These are phyloP conservation scores for Teleogryllus oceanicus DNA, from an alignment of 2,888 invertebrate genomes.

Conservation along the genomic window DNA sequence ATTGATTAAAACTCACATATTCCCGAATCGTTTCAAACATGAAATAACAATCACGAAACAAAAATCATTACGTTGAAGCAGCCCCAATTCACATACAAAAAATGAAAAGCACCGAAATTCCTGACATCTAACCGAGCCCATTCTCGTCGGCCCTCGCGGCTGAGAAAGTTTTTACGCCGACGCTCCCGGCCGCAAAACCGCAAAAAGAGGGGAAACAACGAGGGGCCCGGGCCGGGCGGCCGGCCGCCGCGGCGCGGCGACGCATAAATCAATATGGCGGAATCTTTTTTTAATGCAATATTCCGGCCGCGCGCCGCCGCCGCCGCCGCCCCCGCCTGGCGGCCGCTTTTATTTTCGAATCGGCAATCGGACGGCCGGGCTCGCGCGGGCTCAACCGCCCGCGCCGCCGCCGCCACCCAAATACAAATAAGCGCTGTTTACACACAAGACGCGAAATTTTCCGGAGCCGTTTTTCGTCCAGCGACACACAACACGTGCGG, in stretches of 20 bases:
- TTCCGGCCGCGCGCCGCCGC: neutral
- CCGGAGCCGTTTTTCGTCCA: neutral
- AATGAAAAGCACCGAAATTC: no score
- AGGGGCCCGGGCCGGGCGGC: no score
- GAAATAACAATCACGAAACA: no score
- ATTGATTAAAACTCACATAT: no score
- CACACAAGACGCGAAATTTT: neutral
- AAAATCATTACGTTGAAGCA: no score
- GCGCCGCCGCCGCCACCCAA: neutral
- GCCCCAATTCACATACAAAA: no score
- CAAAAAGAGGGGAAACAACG: neutral
- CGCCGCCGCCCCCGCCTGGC: neutral
- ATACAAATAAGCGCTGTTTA: neutral
- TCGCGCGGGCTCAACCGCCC: neutral
- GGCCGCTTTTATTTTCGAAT: neutral
- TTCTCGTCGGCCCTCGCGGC: no score
- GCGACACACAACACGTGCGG: neutral
- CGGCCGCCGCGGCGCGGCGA: neutral
- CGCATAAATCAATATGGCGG: neutral
- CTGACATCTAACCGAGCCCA: no score
- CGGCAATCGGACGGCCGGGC: neutral
- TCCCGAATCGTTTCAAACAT: no score
- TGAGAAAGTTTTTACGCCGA: no score
- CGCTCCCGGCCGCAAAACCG: neutral
- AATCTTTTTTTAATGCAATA: slow-evolving; percentile 3